Percentiles rank a stretch among this genome's conserved stretches.
Evolutionary conservation across 2,888 invertebrate genomes (phyloP).

Genomic region (Bellardia pandia): DNA sequence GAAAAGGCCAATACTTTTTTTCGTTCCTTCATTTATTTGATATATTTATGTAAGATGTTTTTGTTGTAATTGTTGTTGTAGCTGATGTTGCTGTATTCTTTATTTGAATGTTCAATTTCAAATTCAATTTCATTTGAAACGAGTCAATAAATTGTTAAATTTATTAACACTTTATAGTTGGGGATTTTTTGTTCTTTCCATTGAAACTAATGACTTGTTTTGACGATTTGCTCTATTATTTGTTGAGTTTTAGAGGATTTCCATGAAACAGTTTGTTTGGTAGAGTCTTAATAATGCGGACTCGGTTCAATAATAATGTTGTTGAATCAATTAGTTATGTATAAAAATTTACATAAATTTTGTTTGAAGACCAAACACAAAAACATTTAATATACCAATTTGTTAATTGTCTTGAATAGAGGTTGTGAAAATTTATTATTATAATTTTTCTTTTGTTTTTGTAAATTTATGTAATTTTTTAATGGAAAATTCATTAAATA

Average conservation of each 20-base stretch:
- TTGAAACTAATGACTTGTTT: slow-evolving; percentile 2
- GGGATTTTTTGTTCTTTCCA: not conserved
- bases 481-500: no score
- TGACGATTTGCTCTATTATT: slow-evolving; percentile 31
- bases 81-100: slow-evolving; percentile 20
- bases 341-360: slow-evolving; percentile 51
- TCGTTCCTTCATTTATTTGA: slow-evolving; percentile 17
- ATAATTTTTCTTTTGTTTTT: slow-evolving; percentile 5
- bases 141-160: slow-evolving; percentile 74
- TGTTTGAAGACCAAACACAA: not conserved
- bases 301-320: slow-evolving; percentile 1
- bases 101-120: slow-evolving; percentile 30
- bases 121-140: slow-evolving; percentile 55
- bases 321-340: slow-evolving; percentile 10
- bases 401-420: slow-evolving; percentile 44
- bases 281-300: not conserved
- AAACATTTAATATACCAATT: slow-evolving; percentile 26
- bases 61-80: slow-evolving; percentile 8
- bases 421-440: slow-evolving; percentile 17
- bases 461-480: slow-evolving; percentile 3
- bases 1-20: slow-evolving; percentile 63
- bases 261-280: not conserved
- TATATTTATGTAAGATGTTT: slow-evolving; percentile 39
- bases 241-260: slow-evolving; percentile 12
- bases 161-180: slow-evolving; percentile 65